Conservation (phyloP, 2,113 vertebrate genomes). For the Sebastes schlegelii region DNA sequence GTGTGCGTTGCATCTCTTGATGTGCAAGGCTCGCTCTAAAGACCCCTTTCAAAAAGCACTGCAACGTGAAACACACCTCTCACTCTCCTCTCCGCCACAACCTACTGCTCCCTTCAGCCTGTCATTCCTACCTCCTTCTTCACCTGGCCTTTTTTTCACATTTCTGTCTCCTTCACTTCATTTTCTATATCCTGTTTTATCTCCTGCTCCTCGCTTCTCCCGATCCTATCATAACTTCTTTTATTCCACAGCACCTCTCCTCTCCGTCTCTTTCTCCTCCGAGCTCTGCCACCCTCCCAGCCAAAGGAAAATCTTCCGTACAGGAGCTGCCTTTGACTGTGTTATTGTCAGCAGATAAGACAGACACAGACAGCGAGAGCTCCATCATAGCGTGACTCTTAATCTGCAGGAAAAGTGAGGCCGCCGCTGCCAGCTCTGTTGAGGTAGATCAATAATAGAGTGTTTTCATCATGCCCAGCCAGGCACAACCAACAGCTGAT, state of each 20-base stretch:
- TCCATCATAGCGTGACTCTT: slow-evolving; percentile 27
- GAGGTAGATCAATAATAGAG: slow-evolving; percentile 60
- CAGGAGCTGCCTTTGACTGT: slow-evolving; percentile 5
- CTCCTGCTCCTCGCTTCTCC: not conserved
- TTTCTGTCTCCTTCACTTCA: too few species aligned
- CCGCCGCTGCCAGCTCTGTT: slow-evolving; percentile 20
- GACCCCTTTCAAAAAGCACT: slow-evolving; percentile 10
- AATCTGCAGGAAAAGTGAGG: slow-evolving; percentile 47
- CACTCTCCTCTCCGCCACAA: not conserved
- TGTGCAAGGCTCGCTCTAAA: slow-evolving; percentile 8
- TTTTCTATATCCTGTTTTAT: too few species aligned
- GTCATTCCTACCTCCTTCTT: not conserved
- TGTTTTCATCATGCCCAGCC: slow-evolving; percentile 53
- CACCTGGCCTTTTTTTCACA: not conserved
- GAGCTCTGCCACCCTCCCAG: slow-evolving; percentile 2
- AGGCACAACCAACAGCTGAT: slow-evolving; percentile 50
- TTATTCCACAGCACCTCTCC: not conserved
- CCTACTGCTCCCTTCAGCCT: not conserved
- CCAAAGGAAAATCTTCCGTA: slow-evolving; percentile 7
- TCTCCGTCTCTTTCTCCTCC: not conserved
- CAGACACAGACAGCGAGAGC: slow-evolving; percentile 23
- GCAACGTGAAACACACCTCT: slow-evolving; percentile 22
- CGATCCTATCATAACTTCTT: slow-evolving; percentile 10
- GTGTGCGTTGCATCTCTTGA: slow-evolving; percentile 1
- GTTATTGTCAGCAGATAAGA: slow-evolving; percentile 14